Base-by-base conservation (phyloP, 2,113 vertebrate genomes). In the Gymnobelideus leadbeateri region DNA sequence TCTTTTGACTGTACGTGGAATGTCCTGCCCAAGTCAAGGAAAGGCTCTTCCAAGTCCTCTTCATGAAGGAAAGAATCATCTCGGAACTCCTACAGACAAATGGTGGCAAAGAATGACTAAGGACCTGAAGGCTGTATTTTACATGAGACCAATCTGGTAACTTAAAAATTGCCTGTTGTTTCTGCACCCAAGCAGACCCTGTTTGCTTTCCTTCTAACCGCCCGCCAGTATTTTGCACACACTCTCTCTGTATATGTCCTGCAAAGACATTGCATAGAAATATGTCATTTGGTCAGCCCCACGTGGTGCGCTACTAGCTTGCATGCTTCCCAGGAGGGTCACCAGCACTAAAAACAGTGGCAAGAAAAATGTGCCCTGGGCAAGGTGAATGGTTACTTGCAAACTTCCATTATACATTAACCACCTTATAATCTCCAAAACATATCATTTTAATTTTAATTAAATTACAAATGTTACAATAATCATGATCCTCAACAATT, bases 11-110 rank as follows among this genome's bases (percentile, higher is more conserved):
- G 98, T 6, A 98, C 98, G 43, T 98, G 98, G 92, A 99, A 98
- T 14, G 98, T 97, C 53, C 98, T 99, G 0, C 99, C 98, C 96
- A 99, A 97, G 96, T 98, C 98, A 96, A 99, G 97, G 97, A 97
- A 98, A 0, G 98, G 98, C 43, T 99, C 99, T 84, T 99, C 99
- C 47, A 99, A 98, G 7, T 98, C 96, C 28, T 99, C 99, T 98
- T 99, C 99, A 94, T 97, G 96, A 93, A 98, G 98, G 97, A 98
- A 98, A 0, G 98, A 96, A 93, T 98, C 98, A 94, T 98, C 98
- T 95, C 98, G 98, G 97, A 99, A 99, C 94, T 97, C 98, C 99
- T 99, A 95, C 55, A 94, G 52, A 94, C 19, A 96, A 96, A 94
- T 57, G n/a, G 91, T 95, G 24, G 53, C 52, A 96, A 94, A 96